These are phyloP conservation scores for Drosophila lini DNA, from an alignment of 1,140 invertebrate species.

Conservation along the genomic window DNA sequence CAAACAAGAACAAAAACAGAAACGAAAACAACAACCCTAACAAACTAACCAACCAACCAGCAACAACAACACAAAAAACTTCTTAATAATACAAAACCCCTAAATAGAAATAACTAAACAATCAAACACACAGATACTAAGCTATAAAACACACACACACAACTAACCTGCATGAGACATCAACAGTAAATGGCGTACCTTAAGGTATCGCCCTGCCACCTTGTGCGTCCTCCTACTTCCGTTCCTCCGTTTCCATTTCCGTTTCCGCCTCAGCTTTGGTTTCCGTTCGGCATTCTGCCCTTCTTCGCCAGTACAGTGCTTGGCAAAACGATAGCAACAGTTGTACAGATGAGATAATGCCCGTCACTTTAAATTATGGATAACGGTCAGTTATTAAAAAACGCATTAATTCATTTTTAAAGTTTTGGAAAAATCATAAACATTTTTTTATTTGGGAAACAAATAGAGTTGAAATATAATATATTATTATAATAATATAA, in stretches of 20 bases:
- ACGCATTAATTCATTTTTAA: no score
- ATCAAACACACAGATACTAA: slow-evolving; percentile 22
- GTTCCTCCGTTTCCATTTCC: slow-evolving; percentile 36
- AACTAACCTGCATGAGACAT: slow-evolving; percentile 33
- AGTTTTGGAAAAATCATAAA: neutral
- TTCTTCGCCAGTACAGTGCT: slow-evolving; percentile 1
- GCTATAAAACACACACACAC: slow-evolving; percentile 2
- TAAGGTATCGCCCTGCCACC: slow-evolving; percentile 19
- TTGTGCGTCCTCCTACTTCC: slow-evolving; percentile 18
- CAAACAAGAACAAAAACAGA: slow-evolving; percentile 42
- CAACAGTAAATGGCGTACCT: slow-evolving; percentile 16
- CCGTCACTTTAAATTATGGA: neutral
- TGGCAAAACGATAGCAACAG: slow-evolving; percentile 2
- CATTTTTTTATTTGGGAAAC: no score
- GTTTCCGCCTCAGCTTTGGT: slow-evolving; percentile 20
- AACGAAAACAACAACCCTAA: slow-evolving; percentile 21
- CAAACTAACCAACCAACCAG: slow-evolving; percentile 29
- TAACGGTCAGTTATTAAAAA: no score
- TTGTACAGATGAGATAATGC: neutral
- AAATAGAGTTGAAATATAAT: no score
- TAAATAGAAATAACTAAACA: slow-evolving; percentile 26
- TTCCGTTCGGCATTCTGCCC: slow-evolving; percentile 16
- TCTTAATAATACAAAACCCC: slow-evolving; percentile 20
- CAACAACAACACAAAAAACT: slow-evolving; percentile 47
- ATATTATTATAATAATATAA: no score